Evolutionary conservation across 1,140 invertebrate species (phyloP).

Genomic region (Holcopasites calliopsidis): DNA sequence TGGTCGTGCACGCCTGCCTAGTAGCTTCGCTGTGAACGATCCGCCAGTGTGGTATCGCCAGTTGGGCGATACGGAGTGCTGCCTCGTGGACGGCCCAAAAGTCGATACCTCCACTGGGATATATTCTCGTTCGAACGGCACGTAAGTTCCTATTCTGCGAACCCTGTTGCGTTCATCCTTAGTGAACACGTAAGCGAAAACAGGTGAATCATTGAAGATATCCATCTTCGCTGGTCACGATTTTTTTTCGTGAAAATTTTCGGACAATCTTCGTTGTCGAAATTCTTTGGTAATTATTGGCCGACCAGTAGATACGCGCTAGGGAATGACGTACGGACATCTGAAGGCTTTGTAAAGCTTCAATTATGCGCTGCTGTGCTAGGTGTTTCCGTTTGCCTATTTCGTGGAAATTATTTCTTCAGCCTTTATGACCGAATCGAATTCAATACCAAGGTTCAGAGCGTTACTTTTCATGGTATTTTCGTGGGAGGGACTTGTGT

Average conservation of each 20-base stretch:
- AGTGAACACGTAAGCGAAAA: background rate
- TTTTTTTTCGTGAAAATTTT: no score
- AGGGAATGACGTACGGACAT: background rate
- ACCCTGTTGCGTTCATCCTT: background rate
- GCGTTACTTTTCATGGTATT: background rate
- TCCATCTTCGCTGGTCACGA: no score
- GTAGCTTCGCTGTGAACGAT: constrained; percentile 52
- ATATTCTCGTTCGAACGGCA: constrained; percentile 21
- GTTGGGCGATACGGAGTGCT: constrained; percentile 42
- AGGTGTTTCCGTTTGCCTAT: background rate
- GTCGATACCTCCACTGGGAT: constrained; percentile 11
- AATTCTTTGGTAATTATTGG: background rate
- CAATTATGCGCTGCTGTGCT: background rate
- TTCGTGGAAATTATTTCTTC: no score
- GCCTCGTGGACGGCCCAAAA: background rate
- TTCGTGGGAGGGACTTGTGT: background rate
- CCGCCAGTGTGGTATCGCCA: constrained; percentile 56
- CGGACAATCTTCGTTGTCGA: background rate
- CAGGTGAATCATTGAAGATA: background rate
- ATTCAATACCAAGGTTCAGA: no score
- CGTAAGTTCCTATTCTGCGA: constrained; percentile 38
- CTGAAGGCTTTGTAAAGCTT: constrained; percentile 9
- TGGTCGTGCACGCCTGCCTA: constrained; percentile 52
- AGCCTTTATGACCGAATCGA: no score
- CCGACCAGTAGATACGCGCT: background rate